Percentiles rank a stretch among this genome's conserved stretches.
Evolutionary conservation across 2,888 invertebrate species (phyloP).

Genomic region (Timandra comae): DNA sequence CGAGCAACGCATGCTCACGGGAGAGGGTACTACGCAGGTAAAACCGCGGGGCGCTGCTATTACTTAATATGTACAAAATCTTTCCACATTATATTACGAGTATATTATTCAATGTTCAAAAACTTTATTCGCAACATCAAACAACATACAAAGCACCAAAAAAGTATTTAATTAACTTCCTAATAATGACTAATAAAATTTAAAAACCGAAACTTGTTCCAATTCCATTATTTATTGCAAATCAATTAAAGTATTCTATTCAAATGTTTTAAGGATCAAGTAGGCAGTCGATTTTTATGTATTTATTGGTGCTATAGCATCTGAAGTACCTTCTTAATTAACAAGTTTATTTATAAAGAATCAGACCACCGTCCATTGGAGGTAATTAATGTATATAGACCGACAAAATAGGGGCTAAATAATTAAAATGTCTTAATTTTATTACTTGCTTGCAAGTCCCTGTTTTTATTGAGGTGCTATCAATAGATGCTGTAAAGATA

Average conservation of each 20-base stretch:
- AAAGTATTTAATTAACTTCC: slow-evolving; percentile 12
- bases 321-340: slow-evolving; percentile 56
- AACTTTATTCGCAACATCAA: slow-evolving; percentile 7
- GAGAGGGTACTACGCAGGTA: no score
- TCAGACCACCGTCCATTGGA: slow-evolving; percentile 58
- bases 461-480: slow-evolving; percentile 51
- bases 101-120: no score
- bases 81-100: no score
- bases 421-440: slow-evolving; percentile 76
- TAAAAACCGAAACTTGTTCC: slow-evolving; percentile 21
- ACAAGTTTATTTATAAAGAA: slow-evolving; percentile 71
- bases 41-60: no score
- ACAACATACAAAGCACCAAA: slow-evolving; percentile 11
- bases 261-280: slow-evolving; percentile 53
- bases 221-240: slow-evolving; percentile 38
- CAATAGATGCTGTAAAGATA: slow-evolving; percentile 51
- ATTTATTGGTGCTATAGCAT: slow-evolving; percentile 59
- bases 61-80: no score
- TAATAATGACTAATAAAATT: slow-evolving; percentile 19
- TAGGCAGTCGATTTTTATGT: slow-evolving; percentile 63
- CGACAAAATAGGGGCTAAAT: slow-evolving; percentile 70
- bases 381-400: slow-evolving; percentile 28
- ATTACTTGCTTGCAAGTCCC: slow-evolving; percentile 48
- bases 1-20: no score
- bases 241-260: slow-evolving; percentile 44